Conservation (phyloP, 1,140 invertebrate genomes). For the Nylanderia fulva region DNA sequence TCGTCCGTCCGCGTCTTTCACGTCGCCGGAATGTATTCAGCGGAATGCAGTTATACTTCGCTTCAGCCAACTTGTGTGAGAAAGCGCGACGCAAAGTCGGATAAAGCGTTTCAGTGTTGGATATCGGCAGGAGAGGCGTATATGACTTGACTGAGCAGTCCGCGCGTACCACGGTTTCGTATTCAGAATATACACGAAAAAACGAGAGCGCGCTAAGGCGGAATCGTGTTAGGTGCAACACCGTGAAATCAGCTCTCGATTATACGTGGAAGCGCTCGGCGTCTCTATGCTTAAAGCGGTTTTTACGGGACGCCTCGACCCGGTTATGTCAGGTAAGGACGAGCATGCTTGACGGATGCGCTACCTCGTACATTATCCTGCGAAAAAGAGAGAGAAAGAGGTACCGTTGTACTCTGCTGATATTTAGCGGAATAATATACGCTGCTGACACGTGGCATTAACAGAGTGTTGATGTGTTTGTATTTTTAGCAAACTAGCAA, state of each 20-base stretch:
- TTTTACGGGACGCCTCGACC: conserved; percentile 56
- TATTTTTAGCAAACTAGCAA: conserved; percentile 11
- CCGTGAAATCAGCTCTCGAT: conserved; percentile 60
- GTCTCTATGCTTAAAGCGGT: conserved; percentile 14
- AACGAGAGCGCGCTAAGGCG: conserved; percentile 25
- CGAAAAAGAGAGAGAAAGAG: neutral
- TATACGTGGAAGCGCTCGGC: conserved; percentile 39
- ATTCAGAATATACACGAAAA: conserved; percentile 61
- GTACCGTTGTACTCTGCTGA: conserved; percentile 61
- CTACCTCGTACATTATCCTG: conserved; percentile 43
- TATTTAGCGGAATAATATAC: conserved; percentile 43
- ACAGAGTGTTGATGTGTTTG: conserved; percentile 9
- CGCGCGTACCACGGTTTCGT: conserved; percentile 38
- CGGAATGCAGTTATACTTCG: conserved; percentile 72
- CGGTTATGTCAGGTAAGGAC: conserved; percentile 64
- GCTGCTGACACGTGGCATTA: neutral
- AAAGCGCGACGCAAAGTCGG: conserved; percentile 56
- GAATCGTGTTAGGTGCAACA: conserved; percentile 42
- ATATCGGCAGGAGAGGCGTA: conserved; percentile 36
- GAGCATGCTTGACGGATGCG: conserved; percentile 57
- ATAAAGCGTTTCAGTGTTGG: conserved; percentile 54
- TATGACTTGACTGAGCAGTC: conserved; percentile 63
- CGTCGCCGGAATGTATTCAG: conserved; percentile 44
- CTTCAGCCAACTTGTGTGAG: neutral
- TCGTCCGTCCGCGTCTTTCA: conserved; percentile 46